These are phyloP conservation scores for Eumeta japonica DNA, from an alignment of 1,140 invertebrate species.

Conservation along the genomic window DNA sequence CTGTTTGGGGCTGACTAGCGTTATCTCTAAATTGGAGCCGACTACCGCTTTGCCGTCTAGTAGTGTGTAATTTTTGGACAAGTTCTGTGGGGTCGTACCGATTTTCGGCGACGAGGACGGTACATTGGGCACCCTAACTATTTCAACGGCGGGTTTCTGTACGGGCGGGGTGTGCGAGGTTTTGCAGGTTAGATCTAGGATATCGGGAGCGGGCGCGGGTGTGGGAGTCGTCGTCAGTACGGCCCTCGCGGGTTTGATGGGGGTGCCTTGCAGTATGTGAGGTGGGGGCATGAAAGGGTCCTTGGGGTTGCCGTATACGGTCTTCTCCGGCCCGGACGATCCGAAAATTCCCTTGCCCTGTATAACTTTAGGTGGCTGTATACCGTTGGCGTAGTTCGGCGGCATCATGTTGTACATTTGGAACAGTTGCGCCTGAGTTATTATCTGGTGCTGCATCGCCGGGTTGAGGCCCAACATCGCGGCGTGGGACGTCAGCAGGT, in stretches of 20 bases:
- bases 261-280: conserved; percentile 38
- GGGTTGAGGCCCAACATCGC: conserved; percentile 19
- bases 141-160: conserved; percentile 50
- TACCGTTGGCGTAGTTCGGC: conserved; percentile 23
- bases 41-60: conserved; percentile 42
- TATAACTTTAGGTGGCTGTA: conserved; percentile 60
- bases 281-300: conserved; percentile 60
- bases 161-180: conserved; percentile 14
- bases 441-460: conserved; percentile 52
- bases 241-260: conserved; percentile 27
- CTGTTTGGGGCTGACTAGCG: conserved; percentile 51
- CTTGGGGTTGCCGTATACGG: conserved; percentile 70
- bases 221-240: conserved; percentile 11
- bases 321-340: conserved; percentile 60
- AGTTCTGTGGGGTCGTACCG: conserved; percentile 29
- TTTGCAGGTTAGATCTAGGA: conserved; percentile 56
- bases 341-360: conserved; percentile 67
- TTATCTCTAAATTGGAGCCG: conserved; percentile 63
- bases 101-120: conserved; percentile 22
- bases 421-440: conserved; percentile 54
- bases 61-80: conserved; percentile 39
- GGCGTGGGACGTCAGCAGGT: conserved; percentile 18
- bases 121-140: conserved; percentile 38
- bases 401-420: conserved; percentile 54
- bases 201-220: conserved; percentile 33